Evolutionary conservation across 2,797 vertebrate species (phyloP), one percentile per base, ranked within the genome.

Genomic region (Semaprochilodus insignis): DNA sequence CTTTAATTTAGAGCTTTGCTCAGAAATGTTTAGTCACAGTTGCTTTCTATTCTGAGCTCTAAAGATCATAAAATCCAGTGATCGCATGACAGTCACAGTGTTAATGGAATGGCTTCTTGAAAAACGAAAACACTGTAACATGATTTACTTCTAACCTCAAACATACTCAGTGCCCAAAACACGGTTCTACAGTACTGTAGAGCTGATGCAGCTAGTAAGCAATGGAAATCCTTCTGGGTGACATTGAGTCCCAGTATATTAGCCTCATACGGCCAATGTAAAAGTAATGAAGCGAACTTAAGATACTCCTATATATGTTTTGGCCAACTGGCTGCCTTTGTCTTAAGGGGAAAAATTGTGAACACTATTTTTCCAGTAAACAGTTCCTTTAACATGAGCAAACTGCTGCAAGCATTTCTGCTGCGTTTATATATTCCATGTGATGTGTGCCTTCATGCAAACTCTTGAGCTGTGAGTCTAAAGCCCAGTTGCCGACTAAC

Each of bases 1-100:
- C 2, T 80, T 81, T 48, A 69, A 82, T 67, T 48, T 54, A 77
- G 44, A 21, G 52, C 19, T 65, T 57, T 51, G 25, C 76, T 78
- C 25, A 52, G 31, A 63, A 81, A 81, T 21, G 67, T 62, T 80
- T 69, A 71, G 57, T 71, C 13, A 63, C 15, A 82, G 59, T 77
- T 34, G 52, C 74, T 81, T 70, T 85, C 17, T 73, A 77, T 82
- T 82, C 62, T 40, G 0, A 40, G 60, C 34, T 16, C 27, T 74
- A 31, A 63, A 8, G 52, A 16, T 63, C 65, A 78, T 83, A 79
- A 65, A 83, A 31, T 63, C 51, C 55, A 67, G n/a, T 51, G 51
- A 60, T 34, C 77, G 62, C 25, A 57, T 6, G 59, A 48, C 44
- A 48, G 10, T n/a, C 40, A 52, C 25, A n/a, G 16, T 80, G 31